Percentiles rank a stretch among this genome's conserved stretches.
Evolutionary conservation across 2,797 vertebrate species (phyloP).

Genomic region (Danio tinwini): DNA sequence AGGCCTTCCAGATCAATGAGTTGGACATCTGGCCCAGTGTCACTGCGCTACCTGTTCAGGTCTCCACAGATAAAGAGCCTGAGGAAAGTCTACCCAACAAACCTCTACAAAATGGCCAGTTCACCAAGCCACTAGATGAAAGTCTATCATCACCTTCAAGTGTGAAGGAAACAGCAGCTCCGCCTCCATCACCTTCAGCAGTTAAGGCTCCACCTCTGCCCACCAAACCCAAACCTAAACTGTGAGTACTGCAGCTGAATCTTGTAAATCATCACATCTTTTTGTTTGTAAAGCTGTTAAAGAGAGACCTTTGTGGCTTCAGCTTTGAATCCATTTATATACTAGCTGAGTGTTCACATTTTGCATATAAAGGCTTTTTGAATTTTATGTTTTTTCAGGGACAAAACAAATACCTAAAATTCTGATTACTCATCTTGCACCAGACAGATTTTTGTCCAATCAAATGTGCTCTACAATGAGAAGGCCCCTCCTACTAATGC

Average conservation of each 20-base stretch:
- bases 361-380: background rate
- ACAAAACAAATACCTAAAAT: background rate
- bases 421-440: background rate
- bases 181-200: conserved; percentile 69
- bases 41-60: conserved; percentile 73
- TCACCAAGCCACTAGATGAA: conserved; percentile 74
- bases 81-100: conserved; percentile 70
- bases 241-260: conserved; percentile 85
- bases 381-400: background rate
- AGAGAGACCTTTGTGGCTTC: background rate
- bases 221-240: conserved; percentile 95
- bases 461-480: background rate
- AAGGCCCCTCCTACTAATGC: background rate
- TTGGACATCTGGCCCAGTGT: conserved; percentile 79
- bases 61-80: conserved; percentile 59
- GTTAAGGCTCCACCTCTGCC: conserved; percentile 88
- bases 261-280: background rate
- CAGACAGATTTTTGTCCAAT: background rate
- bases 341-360: background rate
- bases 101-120: conserved; percentile 60
- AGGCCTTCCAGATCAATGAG: conserved; percentile 80
- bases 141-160: conserved; percentile 57
- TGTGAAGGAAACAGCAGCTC: conserved; percentile 32
- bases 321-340: background rate
- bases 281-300: background rate